Conservation (phyloP, 2,888 invertebrate species). For the Polydrusus cervinus region DNA sequence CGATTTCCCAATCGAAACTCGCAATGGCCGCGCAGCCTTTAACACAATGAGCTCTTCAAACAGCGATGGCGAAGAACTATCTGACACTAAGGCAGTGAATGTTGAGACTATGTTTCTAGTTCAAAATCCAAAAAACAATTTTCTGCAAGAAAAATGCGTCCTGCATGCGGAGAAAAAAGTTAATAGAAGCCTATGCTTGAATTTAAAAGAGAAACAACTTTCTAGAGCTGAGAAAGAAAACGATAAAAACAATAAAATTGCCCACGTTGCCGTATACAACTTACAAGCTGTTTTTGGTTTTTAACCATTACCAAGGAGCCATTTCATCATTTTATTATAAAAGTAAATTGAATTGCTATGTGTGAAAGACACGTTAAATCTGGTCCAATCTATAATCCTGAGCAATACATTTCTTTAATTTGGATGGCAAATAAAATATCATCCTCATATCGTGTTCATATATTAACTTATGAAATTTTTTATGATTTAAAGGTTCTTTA, state of each 20-base stretch:
- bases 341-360: no score
- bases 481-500: no score
- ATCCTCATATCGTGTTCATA: no score
- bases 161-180: not conserved
- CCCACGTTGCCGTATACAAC: slow-evolving; percentile 9
- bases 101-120: not conserved
- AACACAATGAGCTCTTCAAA: not conserved
- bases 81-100: not conserved
- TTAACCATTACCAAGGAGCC: not conserved
- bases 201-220: slow-evolving; percentile 17
- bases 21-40: not conserved
- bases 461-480: no score
- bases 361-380: no score
- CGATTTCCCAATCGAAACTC: not conserved
- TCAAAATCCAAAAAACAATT: not conserved
- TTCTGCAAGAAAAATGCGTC: not conserved
- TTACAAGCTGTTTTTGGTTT: slow-evolving; percentile 21
- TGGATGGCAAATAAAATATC: no score
- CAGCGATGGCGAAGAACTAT: not conserved
- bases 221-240: not conserved
- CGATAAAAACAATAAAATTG: not conserved
- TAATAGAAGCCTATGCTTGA: not conserved
- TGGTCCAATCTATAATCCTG: no score
- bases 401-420: no score
- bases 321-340: slow-evolving; percentile 18